Conservation (phyloP, 2,888 invertebrate genomes). For the Meloe dianella region DNA sequence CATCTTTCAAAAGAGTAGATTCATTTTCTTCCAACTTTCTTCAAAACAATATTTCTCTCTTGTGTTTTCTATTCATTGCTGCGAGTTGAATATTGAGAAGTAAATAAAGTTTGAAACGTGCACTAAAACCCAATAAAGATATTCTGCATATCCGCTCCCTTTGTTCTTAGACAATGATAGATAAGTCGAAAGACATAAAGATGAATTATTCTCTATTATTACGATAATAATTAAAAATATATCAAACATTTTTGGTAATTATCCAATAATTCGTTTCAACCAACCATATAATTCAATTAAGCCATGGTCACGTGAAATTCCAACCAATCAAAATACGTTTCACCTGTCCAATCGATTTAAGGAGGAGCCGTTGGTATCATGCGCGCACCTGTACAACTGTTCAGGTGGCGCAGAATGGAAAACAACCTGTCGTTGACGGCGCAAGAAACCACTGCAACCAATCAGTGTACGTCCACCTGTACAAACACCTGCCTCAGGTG, state of each 20-base stretch:
- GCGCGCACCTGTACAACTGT: conserved; percentile 41
- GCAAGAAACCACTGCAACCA: conserved; percentile 21
- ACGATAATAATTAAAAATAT: background rate
- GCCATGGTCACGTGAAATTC: background rate
- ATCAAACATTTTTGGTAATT: background rate
- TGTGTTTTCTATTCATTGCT: conserved; percentile 13
- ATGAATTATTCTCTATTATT: background rate
- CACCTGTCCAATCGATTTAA: conserved; percentile 57
- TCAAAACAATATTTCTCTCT: conserved; percentile 51
- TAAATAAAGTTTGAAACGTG: conserved; percentile 49
- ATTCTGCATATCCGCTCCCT: conserved; percentile 3
- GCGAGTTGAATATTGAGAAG: conserved; percentile 41
- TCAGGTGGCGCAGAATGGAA: conserved; percentile 16
- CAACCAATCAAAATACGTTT: conserved; percentile 52
- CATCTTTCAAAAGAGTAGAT: conserved; percentile 45
- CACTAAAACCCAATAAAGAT: conserved; percentile 40
- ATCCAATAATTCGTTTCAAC: background rate
- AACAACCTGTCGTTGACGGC: conserved; percentile 13
- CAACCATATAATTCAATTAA: conserved; percentile 36
- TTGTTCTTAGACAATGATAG: background rate
- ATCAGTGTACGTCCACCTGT: conserved; percentile 41
- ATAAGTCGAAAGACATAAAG: background rate
- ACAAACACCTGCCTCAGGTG: conserved; percentile 52
- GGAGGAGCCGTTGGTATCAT: conserved; percentile 53
- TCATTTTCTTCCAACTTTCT: conserved; percentile 50